phyloP scores from a whole-genome alignment of 1,140 invertebrate species.

The Aphelinus atriplicis region DNA sequence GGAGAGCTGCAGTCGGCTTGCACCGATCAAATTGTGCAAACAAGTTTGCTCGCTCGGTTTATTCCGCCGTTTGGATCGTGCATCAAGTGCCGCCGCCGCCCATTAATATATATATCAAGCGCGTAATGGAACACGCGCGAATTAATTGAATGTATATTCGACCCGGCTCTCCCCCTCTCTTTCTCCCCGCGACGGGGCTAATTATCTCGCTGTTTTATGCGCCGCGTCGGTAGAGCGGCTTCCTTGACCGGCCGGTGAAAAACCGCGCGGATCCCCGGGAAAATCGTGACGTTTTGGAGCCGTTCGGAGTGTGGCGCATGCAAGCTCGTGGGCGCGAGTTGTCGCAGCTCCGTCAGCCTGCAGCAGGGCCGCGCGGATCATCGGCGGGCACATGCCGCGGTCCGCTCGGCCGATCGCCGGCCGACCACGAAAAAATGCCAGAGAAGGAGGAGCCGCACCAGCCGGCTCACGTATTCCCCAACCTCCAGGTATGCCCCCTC shows the following conservation, averaged over 20 bases:
- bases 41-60: constrained; percentile 15
- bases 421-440: constrained; percentile 18
- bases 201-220: too few relatives aligned
- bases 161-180: too few relatives aligned
- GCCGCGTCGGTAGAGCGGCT: too few relatives aligned
- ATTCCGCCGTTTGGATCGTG: constrained; percentile 9
- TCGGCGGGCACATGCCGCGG: background rate
- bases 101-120: constrained; percentile 14
- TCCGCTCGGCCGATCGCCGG: background rate
- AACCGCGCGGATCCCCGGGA: too few relatives aligned
- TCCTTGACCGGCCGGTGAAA: too few relatives aligned
- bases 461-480: constrained; percentile 12
- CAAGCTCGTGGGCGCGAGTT: too few relatives aligned
- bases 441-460: constrained; percentile 9
- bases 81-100: background rate
- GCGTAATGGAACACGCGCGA: constrained; percentile 4
- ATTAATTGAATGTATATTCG: too few relatives aligned
- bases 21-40: constrained; percentile 26
- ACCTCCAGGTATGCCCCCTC: constrained; percentile 22
- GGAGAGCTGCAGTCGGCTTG: too few relatives aligned
- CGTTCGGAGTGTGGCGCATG: too few relatives aligned
- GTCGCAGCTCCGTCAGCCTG: background rate
- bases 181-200: too few relatives aligned
- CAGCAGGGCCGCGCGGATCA: background rate
- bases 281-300: too few relatives aligned